Base-by-base conservation (phyloP, 2,888 invertebrate genomes). In the Argyresthia goedartella region DNA sequence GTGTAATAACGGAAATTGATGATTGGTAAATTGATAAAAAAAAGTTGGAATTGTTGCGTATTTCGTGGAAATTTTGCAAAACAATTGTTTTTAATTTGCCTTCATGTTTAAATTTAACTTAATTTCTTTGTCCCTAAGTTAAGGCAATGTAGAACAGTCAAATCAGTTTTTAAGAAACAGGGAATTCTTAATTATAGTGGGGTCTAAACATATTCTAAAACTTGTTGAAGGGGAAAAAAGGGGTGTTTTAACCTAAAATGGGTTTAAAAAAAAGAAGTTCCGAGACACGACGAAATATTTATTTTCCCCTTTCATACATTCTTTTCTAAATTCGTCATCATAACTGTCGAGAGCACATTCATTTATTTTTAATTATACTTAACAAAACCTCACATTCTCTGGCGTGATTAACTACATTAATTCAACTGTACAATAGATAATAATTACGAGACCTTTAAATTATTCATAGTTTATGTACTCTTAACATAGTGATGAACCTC, bases 271-370 rank as follows among this genome's bases (percentile, higher is more conserved):
- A 65, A 71, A 80, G 79, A 81, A 75, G 66, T 65, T 69, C 69
- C 68, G 66, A 73, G 86, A 86, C 85, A 86, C 85, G 86, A 87
- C 86, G 86, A 86, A 85, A 73, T 84, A 85, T 86, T 86, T 85
- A 85, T 84, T 77, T 81, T 81, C 67, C 68, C 74, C 75, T 85
- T 81, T 81, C 82, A 76, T 86, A 86, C 86, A 86, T 74, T 84
- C 75, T 81, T 80, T 84, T 84, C 85, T 84, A 82, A 82, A 84
- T 86, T 86, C 85, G 85, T 85, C 84, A 25, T 25, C 25, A 80
- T 81, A 77, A 84, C 79, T 81, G 79, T 80, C 79, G 77, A 81
- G 85, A 85, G 85, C 84, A 86, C 84, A 87, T 86, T 80, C 81
- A 86, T 77, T 60, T 56, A 53, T 57, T 56, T 76, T 70, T 76